Conservation (phyloP, 2,113 vertebrate genomes). For the Megaceryle torquata region DNA sequence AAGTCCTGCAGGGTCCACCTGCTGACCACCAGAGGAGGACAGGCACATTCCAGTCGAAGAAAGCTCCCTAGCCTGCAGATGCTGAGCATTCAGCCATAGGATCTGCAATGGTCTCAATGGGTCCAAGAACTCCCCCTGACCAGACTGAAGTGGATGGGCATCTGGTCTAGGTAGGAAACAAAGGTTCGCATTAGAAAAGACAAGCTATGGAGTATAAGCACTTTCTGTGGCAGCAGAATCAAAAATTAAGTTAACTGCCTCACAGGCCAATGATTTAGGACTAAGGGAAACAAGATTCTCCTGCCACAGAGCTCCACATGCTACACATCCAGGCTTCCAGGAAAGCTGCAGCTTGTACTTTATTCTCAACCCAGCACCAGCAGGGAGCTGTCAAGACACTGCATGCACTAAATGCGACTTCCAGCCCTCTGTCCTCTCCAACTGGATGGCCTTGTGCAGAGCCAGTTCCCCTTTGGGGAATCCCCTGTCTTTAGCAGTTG, state of each 20-base stretch:
- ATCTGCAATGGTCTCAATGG: not conserved
- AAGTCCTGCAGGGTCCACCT: not conserved
- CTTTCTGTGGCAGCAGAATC: not conserved
- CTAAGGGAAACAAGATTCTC: not conserved
- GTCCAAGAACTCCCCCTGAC: not conserved
- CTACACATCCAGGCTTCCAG: not conserved
- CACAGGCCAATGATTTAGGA: not conserved
- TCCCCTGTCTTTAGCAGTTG: not conserved
- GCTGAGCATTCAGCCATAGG: not conserved
- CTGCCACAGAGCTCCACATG: not conserved
- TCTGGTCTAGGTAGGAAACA: not conserved
- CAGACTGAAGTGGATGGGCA: not conserved
- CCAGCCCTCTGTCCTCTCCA: not conserved
- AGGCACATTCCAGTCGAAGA: not conserved
- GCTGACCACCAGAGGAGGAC: not conserved
- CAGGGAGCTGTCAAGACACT: not conserved
- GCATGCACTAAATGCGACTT: not conserved
- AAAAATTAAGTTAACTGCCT: not conserved
- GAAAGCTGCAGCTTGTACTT: not conserved
- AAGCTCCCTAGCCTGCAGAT: not conserved
- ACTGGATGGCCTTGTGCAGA: not conserved
- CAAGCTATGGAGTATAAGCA: not conserved
- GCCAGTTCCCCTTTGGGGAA: not conserved
- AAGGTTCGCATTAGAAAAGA: not conserved
- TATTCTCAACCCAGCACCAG: not conserved